These are phyloP conservation scores for Rhagonycha fulva DNA, from an alignment of 2,888 invertebrate species.

Conservation along the genomic window DNA sequence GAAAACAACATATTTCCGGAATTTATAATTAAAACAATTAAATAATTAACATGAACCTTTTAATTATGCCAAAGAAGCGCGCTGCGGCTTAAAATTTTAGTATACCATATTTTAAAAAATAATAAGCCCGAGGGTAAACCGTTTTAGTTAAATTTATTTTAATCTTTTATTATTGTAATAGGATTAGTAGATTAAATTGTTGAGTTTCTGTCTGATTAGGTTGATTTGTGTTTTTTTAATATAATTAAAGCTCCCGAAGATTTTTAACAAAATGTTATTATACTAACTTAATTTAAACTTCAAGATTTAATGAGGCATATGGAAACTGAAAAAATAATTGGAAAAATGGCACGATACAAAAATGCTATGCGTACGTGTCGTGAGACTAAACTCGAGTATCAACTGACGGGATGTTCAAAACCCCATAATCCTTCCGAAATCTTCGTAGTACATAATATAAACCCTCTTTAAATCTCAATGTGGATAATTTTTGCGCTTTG, in stretches of 20 bases:
- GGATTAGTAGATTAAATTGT: background rate
- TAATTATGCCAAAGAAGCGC: background rate
- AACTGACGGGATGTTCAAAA: conserved; percentile 39
- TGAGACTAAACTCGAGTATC: conserved; percentile 35
- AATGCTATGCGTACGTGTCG: conserved; percentile 33
- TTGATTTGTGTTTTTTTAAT: background rate
- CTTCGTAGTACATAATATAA: conserved; percentile 35
- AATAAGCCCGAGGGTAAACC: background rate
- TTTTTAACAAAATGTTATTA: background rate
- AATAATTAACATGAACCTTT: background rate
- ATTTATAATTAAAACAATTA: background rate
- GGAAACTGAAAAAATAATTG: conserved; percentile 21
- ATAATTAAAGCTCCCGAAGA: background rate
- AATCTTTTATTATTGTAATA: background rate
- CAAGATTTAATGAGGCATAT: background rate
- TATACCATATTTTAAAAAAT: background rate
- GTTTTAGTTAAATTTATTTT: background rate
- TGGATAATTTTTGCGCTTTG: conserved; percentile 13
- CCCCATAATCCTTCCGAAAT: conserved; percentile 39
- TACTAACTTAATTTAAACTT: background rate
- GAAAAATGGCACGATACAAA: conserved; percentile 21
- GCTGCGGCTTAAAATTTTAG: background rate
- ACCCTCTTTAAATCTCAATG: conserved; percentile 35
- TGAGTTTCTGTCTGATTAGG: background rate
- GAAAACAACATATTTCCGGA: background rate